These are phyloP conservation scores for Eupithecia centaureata DNA, from an alignment of 2,888 invertebrate genomes.

Conservation along the genomic window DNA sequence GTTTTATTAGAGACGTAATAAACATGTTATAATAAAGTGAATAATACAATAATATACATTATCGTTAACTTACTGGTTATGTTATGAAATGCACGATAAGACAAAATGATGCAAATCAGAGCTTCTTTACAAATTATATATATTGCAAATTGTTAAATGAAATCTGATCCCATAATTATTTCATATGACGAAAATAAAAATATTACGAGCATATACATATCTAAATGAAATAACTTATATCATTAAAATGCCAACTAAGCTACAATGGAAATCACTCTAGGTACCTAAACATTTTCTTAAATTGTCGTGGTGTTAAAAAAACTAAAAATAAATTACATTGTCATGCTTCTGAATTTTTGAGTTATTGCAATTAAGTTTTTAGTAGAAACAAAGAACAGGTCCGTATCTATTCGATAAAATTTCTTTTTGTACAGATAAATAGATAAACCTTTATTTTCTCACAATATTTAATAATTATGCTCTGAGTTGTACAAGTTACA, in stretches of 20 bases:
- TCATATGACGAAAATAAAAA: neutral
- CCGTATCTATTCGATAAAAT: too few relatives aligned
- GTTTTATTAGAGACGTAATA: conserved; percentile 84
- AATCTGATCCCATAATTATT: neutral
- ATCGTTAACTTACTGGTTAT: conserved; percentile 65
- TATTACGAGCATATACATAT: neutral
- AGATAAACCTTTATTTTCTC: neutral
- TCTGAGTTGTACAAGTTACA: neutral
- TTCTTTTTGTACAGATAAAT: neutral
- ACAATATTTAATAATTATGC: conserved; percentile 11
- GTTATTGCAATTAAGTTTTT: neutral
- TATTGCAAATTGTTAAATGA: neutral
- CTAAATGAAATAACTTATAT: neutral
- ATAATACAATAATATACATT: conserved; percentile 77
- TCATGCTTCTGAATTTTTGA: neutral
- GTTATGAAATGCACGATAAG: conserved; percentile 63
- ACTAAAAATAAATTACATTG: too few relatives aligned
- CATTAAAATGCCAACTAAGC: neutral
- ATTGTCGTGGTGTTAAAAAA: too few relatives aligned
- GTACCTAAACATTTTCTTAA: too few relatives aligned
- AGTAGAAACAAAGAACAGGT: too few relatives aligned
- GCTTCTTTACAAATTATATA: neutral
- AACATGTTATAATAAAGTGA: conserved; percentile 82
- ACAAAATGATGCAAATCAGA: conserved; percentile 65
- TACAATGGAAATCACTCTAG: neutral